phyloP scores from a whole-genome alignment of 2,888 invertebrate species.

The Drosophila neonasuta region DNA sequence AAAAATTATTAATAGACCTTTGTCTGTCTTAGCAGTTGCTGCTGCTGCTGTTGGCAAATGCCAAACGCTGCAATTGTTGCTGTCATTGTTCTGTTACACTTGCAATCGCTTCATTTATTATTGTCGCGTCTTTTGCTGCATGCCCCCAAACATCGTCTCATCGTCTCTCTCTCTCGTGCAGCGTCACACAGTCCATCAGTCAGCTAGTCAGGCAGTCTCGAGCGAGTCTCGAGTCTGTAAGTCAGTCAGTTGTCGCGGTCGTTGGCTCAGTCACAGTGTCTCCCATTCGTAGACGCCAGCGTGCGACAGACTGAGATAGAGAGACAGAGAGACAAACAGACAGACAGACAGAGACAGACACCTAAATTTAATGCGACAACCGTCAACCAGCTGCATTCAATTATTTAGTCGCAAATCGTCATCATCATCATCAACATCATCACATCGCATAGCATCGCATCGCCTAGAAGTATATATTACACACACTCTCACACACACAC shows the following conservation, averaged over 20 bases:
- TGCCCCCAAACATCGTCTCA: slow-evolving; percentile 4
- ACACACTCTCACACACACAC: not conserved
- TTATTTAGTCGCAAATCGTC: slow-evolving; percentile 77
- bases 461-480: slow-evolving; percentile 52
- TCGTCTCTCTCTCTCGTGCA: not conserved
- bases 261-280: slow-evolving; percentile 70
- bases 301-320: not conserved
- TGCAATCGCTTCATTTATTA: slow-evolving; percentile 78
- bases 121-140: slow-evolving; percentile 60
- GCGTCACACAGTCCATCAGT: slow-evolving; percentile 20
- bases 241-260: slow-evolving; percentile 73
- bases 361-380: slow-evolving; percentile 80
- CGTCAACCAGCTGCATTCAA: slow-evolving; percentile 80
- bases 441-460: slow-evolving; percentile 59
- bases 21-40: slow-evolving; percentile 64
- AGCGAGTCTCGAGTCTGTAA: slow-evolving; percentile 39
- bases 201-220: slow-evolving; percentile 27
- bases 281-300: slow-evolving; percentile 54
- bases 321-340: not conserved
- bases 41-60: slow-evolving; percentile 73
- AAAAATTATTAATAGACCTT: slow-evolving; percentile 76
- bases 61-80: slow-evolving; percentile 77
- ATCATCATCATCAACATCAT: slow-evolving; percentile 56
- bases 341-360: slow-evolving; percentile 51
- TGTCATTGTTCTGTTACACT: slow-evolving; percentile 79